Base-by-base conservation (phyloP, 2,888 invertebrate species). In the Mythimna loreyi region DNA sequence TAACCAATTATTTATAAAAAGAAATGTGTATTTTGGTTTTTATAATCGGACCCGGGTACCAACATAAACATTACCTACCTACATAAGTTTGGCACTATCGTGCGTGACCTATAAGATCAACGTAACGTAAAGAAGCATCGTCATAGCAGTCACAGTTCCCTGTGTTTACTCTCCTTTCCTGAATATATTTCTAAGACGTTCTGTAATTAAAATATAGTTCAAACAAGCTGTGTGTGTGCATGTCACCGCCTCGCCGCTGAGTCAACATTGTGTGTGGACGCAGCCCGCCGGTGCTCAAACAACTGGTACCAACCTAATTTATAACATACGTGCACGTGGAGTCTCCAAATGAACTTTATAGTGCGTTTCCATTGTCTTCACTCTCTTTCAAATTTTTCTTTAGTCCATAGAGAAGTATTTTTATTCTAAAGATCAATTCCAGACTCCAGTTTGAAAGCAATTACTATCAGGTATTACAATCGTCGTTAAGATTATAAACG, bases 301-400 rank as follows among this genome's bases (percentile, higher is more conserved):
- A 93, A 83, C 71, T 81, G 82, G 85, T 86, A 87, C 87, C 91
- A 90, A 88, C 91, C 93, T 93, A 94, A 92, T 93, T 93, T 92
- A 91, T 85, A 74, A 66, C 52, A 88, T 82, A 87, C 84, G 78
- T 83, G 88, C 91, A 87, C 86, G 89, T 89, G 89, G 87, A 75
- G 67, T 50, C 52, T 62, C 67, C 50, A 57, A 73, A 77, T 73
- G 28, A 67, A 75, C 56, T 56, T 67, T 59, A 61, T 58, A 53
- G 78, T 60, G 72, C 58, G 67, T 82, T 67, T 71, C 73, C 78
- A 78, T 53, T 77, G 50, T 56, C 36, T 19, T 21, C 13, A 16
- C 28, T 30, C 53, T 53, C 28, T 13, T 43, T 50, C 40, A 45
- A 30, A 25, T 66, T 40, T 6, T 9, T 40, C 5, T n/a, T 52